A percentile compares a stretch with the other conserved stretches of the same genome.
Conservation (phyloP, 1,140 invertebrate species). For the Tenebrio molitor region DNA sequence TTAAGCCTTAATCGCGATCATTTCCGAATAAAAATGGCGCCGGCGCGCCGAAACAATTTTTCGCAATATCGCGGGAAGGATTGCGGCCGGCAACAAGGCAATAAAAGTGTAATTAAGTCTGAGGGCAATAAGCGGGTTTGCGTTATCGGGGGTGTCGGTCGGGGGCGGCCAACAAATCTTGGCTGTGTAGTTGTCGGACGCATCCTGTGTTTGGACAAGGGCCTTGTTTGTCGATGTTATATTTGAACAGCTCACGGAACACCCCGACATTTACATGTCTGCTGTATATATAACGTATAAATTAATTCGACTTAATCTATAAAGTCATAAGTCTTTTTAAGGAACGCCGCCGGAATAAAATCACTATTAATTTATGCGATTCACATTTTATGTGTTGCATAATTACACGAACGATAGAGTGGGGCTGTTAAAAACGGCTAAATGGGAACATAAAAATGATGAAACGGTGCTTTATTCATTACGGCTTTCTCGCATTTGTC, state of each 20-base stretch:
- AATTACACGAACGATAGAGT: slow-evolving; percentile 53
- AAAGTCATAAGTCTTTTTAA: slow-evolving; percentile 48
- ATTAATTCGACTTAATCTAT: slow-evolving; percentile 50
- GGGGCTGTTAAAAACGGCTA: slow-evolving; percentile 48
- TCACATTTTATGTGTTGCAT: slow-evolving; percentile 53
- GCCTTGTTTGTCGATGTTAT: slow-evolving; percentile 49
- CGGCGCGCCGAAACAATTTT: too few relatives aligned
- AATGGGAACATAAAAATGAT: slow-evolving; percentile 54
- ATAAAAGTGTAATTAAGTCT: slow-evolving; percentile 18
- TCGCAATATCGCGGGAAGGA: not conserved
- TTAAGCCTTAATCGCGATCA: too few relatives aligned
- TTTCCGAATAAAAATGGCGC: too few relatives aligned
- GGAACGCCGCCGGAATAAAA: slow-evolving; percentile 49
- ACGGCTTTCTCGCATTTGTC: slow-evolving; percentile 38
- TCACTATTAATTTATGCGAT: slow-evolving; percentile 55
- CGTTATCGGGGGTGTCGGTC: slow-evolving; percentile 12
- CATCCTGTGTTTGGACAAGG: slow-evolving; percentile 48
- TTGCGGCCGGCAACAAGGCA: not conserved
- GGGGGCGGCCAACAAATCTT: slow-evolving; percentile 46
- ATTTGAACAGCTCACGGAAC: slow-evolving; percentile 50
- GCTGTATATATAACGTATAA: slow-evolving; percentile 45
- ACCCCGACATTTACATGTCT: slow-evolving; percentile 48
- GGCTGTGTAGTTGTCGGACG: slow-evolving; percentile 41
- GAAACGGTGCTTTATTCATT: slow-evolving; percentile 54
- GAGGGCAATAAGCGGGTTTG: slow-evolving; percentile 15